Conservation (phyloP, 2,797 vertebrate species). For the Tragelaphus oryx region DNA sequence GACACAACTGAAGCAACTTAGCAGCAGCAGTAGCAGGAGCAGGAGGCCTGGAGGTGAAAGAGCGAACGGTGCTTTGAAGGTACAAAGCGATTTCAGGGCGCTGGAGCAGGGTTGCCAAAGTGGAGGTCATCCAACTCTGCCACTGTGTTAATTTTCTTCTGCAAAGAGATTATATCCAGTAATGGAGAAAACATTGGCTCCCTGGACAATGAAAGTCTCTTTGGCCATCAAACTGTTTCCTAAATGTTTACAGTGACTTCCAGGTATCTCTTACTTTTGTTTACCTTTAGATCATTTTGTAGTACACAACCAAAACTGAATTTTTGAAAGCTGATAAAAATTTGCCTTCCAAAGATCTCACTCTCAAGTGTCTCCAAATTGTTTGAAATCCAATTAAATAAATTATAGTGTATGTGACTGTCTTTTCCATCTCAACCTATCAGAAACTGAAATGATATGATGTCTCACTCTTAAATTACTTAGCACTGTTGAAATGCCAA, state of each 20-base stretch:
- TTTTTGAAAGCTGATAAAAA: neutral
- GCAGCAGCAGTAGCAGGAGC: too few species aligned
- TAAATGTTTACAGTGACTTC: neutral
- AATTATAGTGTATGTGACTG: neutral
- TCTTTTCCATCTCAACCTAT: conserved; percentile 17
- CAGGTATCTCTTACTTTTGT: neutral
- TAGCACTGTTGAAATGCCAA: conserved; percentile 22
- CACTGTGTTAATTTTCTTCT: neutral
- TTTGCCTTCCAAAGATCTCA: conserved; percentile 33
- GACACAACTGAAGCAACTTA: too few species aligned
- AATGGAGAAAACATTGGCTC: neutral
- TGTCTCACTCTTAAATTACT: conserved; percentile 39
- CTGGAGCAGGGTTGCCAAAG: neutral
- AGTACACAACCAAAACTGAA: neutral
- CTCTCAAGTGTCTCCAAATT: conserved; percentile 18
- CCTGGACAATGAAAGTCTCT: neutral
- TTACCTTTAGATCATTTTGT: neutral
- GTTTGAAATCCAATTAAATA: conserved; percentile 38
- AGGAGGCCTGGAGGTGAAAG: neutral
- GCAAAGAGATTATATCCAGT: neutral
- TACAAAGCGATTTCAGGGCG: neutral
- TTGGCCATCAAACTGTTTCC: neutral
- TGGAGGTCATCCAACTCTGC: neutral
- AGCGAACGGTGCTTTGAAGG: neutral
- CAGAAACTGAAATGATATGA: conserved; percentile 38